Percentiles rank a stretch among this genome's conserved stretches.
Evolutionary conservation across 1,140 invertebrate genomes (phyloP).

Genomic region (Bombus soroeensis): DNA sequence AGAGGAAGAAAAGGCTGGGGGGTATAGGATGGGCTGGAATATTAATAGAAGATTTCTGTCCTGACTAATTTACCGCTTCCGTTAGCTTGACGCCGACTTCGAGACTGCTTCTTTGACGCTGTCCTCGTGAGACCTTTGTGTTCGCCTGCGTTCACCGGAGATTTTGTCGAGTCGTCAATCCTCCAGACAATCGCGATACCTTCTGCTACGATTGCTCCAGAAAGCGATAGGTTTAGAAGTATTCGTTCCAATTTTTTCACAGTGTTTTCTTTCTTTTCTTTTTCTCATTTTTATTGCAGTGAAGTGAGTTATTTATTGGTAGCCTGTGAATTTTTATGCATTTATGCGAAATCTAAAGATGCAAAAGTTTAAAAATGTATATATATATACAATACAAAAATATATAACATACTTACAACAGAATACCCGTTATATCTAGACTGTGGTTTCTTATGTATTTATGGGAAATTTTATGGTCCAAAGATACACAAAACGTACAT

Average conservation of each 20-base stretch:
- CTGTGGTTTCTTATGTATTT: too few species aligned
- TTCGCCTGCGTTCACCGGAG: not conserved
- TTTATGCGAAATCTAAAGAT: too few species aligned
- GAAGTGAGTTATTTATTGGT: too few species aligned
- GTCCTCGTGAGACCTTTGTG: conserved; percentile 5
- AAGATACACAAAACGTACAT: too few species aligned
- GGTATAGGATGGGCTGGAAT: conserved; percentile 39
- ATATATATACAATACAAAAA: too few species aligned
- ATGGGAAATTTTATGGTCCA: too few species aligned
- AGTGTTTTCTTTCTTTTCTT: not conserved
- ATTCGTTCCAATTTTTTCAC: not conserved
- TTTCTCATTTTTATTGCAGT: not conserved
- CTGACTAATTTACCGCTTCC: conserved; percentile 68
- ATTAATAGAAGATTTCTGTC: conserved; percentile 70
- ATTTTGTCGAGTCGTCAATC: not conserved
- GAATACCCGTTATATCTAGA: too few species aligned
- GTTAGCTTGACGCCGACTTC: conserved; percentile 42
- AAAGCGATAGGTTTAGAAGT: not conserved
- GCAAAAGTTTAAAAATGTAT: too few species aligned
- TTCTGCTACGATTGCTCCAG: too few species aligned
- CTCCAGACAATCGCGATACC: not conserved
- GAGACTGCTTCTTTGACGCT: conserved; percentile 16
- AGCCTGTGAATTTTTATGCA: too few species aligned
- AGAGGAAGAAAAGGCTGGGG: conserved; percentile 27
- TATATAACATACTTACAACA: too few species aligned